These are phyloP conservation scores for Psephotus haematonotus DNA, from an alignment of 2,113 vertebrate species.

Conservation along the genomic window DNA sequence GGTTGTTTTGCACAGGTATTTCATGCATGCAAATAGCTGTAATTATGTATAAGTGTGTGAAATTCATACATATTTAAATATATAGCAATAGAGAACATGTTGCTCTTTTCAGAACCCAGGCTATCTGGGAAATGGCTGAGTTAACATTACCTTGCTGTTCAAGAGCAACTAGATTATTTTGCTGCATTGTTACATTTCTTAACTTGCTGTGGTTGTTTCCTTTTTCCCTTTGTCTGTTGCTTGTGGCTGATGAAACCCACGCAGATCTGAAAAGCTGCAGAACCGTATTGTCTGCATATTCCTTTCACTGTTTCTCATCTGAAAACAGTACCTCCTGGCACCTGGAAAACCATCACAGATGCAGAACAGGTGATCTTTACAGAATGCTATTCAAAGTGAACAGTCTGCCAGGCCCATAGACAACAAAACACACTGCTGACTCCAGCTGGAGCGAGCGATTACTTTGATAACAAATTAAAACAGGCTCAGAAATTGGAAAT, in stretches of 20 bases:
- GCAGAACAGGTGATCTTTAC: slow-evolving; percentile 79
- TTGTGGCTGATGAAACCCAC: slow-evolving; percentile 15
- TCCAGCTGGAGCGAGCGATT: slow-evolving; percentile 72
- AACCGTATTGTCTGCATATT: slow-evolving; percentile 50
- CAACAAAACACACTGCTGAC: slow-evolving; percentile 71
- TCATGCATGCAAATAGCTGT: slow-evolving; percentile 23
- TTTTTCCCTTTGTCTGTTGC: slow-evolving; percentile 16
- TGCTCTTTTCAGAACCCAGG: slow-evolving; percentile 15
- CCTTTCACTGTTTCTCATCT: slow-evolving; percentile 53
- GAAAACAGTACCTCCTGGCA: slow-evolving; percentile 66
- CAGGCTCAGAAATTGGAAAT: slow-evolving; percentile 77
- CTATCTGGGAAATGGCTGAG: neutral
- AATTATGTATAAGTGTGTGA: neutral
- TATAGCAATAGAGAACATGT: neutral
- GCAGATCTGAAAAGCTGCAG: slow-evolving; percentile 43
- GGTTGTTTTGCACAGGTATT: slow-evolving; percentile 44
- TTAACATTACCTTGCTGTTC: slow-evolving; percentile 6
- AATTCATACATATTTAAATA: slow-evolving; percentile 50
- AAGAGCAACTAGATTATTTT: slow-evolving; percentile 11
- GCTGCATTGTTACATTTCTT: slow-evolving; percentile 23
- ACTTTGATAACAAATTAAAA: slow-evolving; percentile 84
- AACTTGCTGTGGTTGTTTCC: neutral
- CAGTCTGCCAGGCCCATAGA: slow-evolving; percentile 71
- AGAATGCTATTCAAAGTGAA: slow-evolving; percentile 73
- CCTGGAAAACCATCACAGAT: slow-evolving; percentile 71